Conservation (phyloP, 2,888 invertebrate genomes). For the Orthonevra nobilis region DNA sequence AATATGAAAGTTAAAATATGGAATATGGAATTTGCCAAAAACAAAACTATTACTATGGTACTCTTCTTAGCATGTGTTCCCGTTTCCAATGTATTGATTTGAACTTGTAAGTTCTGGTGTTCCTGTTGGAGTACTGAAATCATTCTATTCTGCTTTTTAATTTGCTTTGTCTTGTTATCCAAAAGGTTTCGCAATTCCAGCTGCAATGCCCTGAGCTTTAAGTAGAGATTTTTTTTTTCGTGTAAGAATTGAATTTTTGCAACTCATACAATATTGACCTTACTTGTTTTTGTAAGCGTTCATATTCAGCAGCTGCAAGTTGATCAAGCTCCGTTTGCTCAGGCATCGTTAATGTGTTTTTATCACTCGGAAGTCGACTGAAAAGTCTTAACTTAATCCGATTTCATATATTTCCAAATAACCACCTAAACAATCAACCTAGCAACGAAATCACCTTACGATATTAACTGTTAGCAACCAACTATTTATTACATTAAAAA, state of each 20-base stretch:
- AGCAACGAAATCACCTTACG: no score
- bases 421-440: no score
- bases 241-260: no score
- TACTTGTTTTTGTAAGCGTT: constrained; percentile 89
- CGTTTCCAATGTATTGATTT: constrained; percentile 76
- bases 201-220: constrained; percentile 76
- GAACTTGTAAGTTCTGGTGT: constrained; percentile 75
- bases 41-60: constrained; percentile 74
- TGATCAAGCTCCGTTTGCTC: constrained; percentile 89
- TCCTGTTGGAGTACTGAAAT: constrained; percentile 77
- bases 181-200: constrained; percentile 75
- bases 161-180: constrained; percentile 77
- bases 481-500: no score
- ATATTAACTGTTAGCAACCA: no score
- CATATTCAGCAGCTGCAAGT: constrained; percentile 88
- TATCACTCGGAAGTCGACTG: no score
- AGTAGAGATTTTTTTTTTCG: no score
- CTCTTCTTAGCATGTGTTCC: constrained; percentile 78
- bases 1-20: no score
- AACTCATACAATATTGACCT: constrained; percentile 7
- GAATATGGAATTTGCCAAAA: no score
- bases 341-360: constrained; percentile 73
- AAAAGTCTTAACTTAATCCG: no score
- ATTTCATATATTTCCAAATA: no score
- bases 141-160: constrained; percentile 78